A percentile compares a stretch with the other conserved stretches of the same genome.
These are phyloP conservation scores for Napeogenes sylphis DNA, from an alignment of 2,888 invertebrate species.

Conservation along the genomic window DNA sequence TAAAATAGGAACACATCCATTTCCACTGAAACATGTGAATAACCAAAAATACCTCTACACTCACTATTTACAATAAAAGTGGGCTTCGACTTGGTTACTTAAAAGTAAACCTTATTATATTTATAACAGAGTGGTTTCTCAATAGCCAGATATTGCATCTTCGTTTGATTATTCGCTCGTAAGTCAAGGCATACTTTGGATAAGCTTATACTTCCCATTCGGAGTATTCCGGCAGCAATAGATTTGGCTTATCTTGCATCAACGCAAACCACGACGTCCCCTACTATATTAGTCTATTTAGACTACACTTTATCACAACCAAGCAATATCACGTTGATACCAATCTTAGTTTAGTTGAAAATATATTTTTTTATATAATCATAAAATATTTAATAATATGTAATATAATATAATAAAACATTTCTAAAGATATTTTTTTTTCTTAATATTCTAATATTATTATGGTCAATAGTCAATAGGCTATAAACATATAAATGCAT, in stretches of 20 bases:
- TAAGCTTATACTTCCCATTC: conserved; percentile 33
- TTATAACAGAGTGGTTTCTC: conserved; percentile 11
- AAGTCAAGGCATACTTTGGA: conserved; percentile 35
- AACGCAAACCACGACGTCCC: conserved; percentile 39
- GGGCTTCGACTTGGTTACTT: neutral
- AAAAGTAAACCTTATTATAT: conserved; percentile 11
- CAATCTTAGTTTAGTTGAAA: no score
- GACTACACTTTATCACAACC: conserved; percentile 8
- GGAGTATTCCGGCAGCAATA: conserved; percentile 43
- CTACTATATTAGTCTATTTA: conserved; percentile 7
- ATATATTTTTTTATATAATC: no score
- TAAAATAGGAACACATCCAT: conserved; percentile 10
- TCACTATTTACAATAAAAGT: conserved; percentile 28
- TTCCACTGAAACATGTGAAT: conserved; percentile 28
- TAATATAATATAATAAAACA: no score
- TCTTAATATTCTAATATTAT: no score
- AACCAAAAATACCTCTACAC: conserved; percentile 23
- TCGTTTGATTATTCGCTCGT: conserved; percentile 35
- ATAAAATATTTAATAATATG: no score
- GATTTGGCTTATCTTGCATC: conserved; percentile 47
- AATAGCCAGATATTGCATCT: conserved; percentile 16
- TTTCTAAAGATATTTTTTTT: no score
- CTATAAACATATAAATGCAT: no score
- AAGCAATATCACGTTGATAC: no score
- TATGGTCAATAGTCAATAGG: no score